Conservation (phyloP, 2,888 invertebrate genomes). For the Drosophila histrio region DNA sequence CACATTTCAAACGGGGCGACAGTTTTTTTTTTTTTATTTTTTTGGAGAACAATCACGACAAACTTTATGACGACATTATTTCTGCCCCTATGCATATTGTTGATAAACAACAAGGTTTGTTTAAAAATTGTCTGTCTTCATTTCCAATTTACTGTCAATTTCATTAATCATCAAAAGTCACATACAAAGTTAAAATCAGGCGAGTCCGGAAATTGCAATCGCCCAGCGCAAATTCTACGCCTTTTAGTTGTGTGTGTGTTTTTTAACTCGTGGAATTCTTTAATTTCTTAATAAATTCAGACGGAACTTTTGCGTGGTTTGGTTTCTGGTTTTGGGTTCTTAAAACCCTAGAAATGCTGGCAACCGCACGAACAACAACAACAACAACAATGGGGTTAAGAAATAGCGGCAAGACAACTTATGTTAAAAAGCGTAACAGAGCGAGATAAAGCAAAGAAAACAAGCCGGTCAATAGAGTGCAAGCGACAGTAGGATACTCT, state of each 20-base stretch:
- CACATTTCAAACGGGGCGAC: constrained; percentile 19
- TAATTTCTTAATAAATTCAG: constrained; percentile 15
- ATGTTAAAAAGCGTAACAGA: constrained; percentile 18
- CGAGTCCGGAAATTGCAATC: constrained; percentile 9
- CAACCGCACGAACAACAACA: neutral
- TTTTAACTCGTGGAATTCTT: neutral
- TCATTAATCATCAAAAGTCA: constrained; percentile 36
- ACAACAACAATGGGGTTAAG: constrained; percentile 44
- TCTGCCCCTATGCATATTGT: constrained; percentile 31
- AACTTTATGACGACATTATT: constrained; percentile 36
- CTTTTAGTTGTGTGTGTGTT: neutral
- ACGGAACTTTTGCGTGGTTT: constrained; percentile 11
- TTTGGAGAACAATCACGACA: constrained; percentile 2
- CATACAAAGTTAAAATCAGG: neutral
- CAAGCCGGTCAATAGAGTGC: too few relatives aligned
- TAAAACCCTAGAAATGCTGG: constrained; percentile 68
- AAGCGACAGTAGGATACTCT: too few relatives aligned
- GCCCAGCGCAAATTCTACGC: neutral
- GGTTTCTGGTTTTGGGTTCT: constrained; percentile 17
- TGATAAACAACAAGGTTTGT: constrained; percentile 44
- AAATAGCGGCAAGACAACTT: constrained; percentile 42
- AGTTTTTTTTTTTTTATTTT: neutral
- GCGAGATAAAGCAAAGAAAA: neutral
- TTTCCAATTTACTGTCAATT: constrained; percentile 1
- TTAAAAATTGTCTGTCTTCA: constrained; percentile 7